A percentile compares a stretch with the other conserved stretches of the same genome.
Evolutionary conservation across 2,113 vertebrate species (phyloP).

Genomic region (Cochlearius cochlearius): DNA sequence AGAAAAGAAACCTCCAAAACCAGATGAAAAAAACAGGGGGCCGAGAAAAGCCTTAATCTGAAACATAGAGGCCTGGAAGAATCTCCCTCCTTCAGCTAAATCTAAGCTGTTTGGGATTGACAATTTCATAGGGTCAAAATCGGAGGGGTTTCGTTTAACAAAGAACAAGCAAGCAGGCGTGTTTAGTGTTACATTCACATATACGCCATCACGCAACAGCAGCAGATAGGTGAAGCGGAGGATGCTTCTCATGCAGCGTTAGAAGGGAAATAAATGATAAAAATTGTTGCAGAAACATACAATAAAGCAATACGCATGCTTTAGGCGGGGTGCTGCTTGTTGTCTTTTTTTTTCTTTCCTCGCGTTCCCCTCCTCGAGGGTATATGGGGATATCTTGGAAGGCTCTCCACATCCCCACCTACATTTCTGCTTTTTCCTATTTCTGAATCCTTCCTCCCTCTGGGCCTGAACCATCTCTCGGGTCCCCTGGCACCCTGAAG

Average conservation of each 20-base stretch:
- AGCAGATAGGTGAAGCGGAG: neutral
- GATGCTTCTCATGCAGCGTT: neutral
- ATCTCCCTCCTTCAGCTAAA: neutral
- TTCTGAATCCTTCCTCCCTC: neutral
- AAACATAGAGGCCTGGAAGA: neutral
- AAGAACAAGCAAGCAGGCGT: neutral
- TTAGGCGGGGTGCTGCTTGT: neutral
- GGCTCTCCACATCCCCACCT: neutral
- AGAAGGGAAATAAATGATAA: neutral
- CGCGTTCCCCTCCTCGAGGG: neutral
- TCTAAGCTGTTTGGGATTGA: neutral
- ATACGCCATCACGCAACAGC: neutral
- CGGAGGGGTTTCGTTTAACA: neutral
- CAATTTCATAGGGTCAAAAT: accelerated
- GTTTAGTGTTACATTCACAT: neutral
- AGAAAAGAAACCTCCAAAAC: neutral
- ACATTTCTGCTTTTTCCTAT: neutral
- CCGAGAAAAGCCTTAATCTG: neutral
- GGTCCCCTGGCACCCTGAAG: neutral
- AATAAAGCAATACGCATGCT: neutral
- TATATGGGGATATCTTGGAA: neutral
- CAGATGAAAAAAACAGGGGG: neutral
- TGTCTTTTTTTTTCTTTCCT: neutral
- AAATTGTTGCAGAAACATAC: neutral
- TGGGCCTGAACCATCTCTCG: neutral